These are phyloP conservation scores for Alcis repandata DNA, from an alignment of 2,888 invertebrate species.

Conservation along the genomic window DNA sequence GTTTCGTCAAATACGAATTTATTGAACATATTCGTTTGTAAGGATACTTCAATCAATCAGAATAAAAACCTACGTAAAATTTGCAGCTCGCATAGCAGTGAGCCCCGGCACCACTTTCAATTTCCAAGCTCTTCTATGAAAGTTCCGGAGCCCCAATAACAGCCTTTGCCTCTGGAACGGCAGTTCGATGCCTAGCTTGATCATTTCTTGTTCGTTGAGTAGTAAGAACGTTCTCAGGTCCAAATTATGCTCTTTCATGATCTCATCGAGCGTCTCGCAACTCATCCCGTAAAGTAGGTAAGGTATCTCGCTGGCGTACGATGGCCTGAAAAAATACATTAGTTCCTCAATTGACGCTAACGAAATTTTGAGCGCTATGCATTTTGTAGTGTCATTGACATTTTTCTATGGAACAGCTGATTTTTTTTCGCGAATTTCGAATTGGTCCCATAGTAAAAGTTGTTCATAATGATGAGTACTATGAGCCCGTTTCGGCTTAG, in stretches of 20 bases:
- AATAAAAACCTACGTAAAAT: constrained; percentile 74
- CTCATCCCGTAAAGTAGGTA: constrained; percentile 87
- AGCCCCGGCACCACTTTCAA: constrained; percentile 76
- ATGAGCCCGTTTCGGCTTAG: no score
- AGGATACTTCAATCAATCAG: no score
- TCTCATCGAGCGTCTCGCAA: constrained; percentile 79
- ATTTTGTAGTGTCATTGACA: no score
- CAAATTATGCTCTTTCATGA: constrained; percentile 81
- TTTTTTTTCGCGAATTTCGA: no score
- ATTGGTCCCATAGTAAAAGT: no score
- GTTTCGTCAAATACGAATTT: no score
- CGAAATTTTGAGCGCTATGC: no score
- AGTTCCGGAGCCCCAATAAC: constrained; percentile 82
- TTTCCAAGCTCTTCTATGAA: constrained; percentile 87
- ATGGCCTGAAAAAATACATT: constrained; percentile 64
- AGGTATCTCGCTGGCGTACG: constrained; percentile 83
- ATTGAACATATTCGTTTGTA: no score
- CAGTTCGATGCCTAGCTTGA: constrained; percentile 85
- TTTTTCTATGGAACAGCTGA: no score
- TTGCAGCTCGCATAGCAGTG: constrained; percentile 70
- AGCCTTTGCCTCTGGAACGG: constrained; percentile 87
- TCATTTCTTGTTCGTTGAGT: constrained; percentile 86
- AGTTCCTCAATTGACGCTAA: no score
- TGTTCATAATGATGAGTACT: no score
- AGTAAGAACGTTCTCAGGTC: constrained; percentile 86